A percentile compares a stretch with the other conserved stretches of the same genome.
Conservation (phyloP, 2,797 vertebrate genomes). For the Lepus townsendii region DNA sequence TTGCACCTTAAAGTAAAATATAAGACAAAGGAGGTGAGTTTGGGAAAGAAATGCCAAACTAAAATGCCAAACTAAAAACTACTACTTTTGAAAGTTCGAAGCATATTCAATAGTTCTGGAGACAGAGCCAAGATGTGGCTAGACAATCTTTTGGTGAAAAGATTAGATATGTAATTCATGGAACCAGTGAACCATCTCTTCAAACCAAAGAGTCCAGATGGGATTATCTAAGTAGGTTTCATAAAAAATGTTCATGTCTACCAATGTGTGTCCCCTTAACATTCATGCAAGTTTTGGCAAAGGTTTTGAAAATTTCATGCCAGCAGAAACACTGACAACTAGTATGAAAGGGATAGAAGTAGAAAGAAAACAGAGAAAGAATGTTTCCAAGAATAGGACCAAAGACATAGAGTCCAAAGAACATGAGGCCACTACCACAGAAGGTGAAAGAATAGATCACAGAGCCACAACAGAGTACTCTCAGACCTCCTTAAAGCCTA, state of each 20-base stretch:
- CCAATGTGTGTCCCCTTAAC: neutral
- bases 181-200: neutral
- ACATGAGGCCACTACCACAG: rapidly evolving
- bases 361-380: neutral
- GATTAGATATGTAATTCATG: neutral
- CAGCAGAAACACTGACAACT: neutral
- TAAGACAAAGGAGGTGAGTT: neutral
- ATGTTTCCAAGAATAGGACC: neutral
- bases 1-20: neutral
- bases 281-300: neutral
- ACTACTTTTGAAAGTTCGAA: neutral
- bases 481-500: neutral
- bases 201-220: neutral
- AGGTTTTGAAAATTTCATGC: neutral
- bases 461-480: neutral
- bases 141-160: neutral
- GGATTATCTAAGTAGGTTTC: neutral
- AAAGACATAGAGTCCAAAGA: neutral
- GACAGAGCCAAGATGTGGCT: neutral
- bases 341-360: neutral
- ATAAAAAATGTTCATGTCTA: neutral
- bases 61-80: too few species aligned
- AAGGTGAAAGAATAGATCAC: neutral
- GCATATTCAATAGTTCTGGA: neutral
- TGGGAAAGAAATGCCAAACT: neutral